These are phyloP conservation scores for Trissolcus japonicus DNA, from an alignment of 2,888 invertebrate species.

Conservation along the genomic window DNA sequence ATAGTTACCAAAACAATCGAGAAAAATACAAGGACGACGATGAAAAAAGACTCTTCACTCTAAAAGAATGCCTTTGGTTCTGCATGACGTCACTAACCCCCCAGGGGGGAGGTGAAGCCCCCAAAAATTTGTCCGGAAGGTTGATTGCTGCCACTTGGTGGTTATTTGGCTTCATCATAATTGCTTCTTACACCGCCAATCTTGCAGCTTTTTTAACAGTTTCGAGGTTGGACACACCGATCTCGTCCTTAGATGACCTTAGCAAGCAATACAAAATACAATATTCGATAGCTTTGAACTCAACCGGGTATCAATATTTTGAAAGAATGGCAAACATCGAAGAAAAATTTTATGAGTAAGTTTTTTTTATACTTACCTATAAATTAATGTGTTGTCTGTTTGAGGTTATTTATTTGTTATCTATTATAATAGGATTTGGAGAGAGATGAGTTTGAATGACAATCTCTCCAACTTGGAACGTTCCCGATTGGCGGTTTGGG, in stretches of 20 bases:
- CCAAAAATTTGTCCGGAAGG: slow-evolving; percentile 95
- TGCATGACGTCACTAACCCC: slow-evolving; percentile 99
- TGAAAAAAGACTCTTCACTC: slow-evolving; percentile 94
- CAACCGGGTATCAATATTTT: slow-evolving; percentile 95
- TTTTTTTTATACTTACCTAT: slow-evolving; percentile 52
- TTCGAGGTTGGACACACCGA: slow-evolving; percentile 93
- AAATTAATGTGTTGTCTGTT: too few species aligned
- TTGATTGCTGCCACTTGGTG: slow-evolving; percentile 99
- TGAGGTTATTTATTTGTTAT: not conserved
- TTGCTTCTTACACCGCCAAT: slow-evolving; percentile 98
- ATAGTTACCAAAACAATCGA: slow-evolving; percentile 95
- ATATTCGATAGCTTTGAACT: slow-evolving; percentile 93
- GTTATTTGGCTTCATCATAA: slow-evolving; percentile 99
- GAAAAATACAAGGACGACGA: slow-evolving; percentile 95
- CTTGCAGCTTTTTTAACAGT: slow-evolving; percentile 97
- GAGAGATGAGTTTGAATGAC: slow-evolving; percentile 97
- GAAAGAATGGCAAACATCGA: slow-evolving; percentile 97
- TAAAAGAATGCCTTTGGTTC: slow-evolving; percentile 99
- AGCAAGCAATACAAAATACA: slow-evolving; percentile 97
- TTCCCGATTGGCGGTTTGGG: slow-evolving; percentile 97
- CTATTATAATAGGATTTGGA: slow-evolving; percentile 88
- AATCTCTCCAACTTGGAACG: slow-evolving; percentile 92
- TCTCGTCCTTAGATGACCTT: slow-evolving; percentile 94
- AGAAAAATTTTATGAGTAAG: slow-evolving; percentile 94
- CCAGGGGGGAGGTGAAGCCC: slow-evolving; percentile 95